Base-by-base conservation (phyloP, 2,113 vertebrate genomes). In the Gorilla gorilla region DNA sequence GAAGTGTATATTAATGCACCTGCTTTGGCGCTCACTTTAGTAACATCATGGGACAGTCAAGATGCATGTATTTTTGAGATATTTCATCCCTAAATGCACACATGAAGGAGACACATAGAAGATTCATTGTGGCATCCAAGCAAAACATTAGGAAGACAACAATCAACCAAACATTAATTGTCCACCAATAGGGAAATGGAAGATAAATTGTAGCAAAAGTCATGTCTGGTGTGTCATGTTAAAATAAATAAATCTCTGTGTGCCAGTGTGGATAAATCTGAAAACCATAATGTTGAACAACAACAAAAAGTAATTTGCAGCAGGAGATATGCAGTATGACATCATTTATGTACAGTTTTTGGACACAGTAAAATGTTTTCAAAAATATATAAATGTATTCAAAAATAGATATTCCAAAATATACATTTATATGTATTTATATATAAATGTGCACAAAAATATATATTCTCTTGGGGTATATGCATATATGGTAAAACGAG, bases 181-280 rank as follows among this genome's bases (percentile, higher is more conserved):
- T 18, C 40, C 52, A 89, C 43, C 40, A 32, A 2, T 35, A 38
- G 27, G 45, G 23, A 79, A 92, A 72, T 20, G 68, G 81, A 61
- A 78, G 78, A 89, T 91, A 94, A 82, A 85, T 38, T 59, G 73
- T 55, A 79, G 75, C 14, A 64, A 68, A 89, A 83, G 91, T 61
- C 16, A 79, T 70, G 57, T 95, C 80, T 96, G 52, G 18, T 55
- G 68, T 91, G n/a, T 40, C 38, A 79, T 20, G 18, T 59, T 81
- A 80, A 81, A 84, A 90, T 66, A 3, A 68, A 68, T 68, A 75
- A 27, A 61, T 40, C 32, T 43, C 50, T 16, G 0, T 6, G n/a
- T 94, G 70, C 90, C 70, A 32, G 11, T 35, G 4, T 14, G 43
- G 25, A 61, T 45, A 57, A 70, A 81, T 81, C 38, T 88, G 85